These are phyloP conservation scores for Corythaeola cristata DNA, from an alignment of 2,113 vertebrate genomes.

Conservation along the genomic window DNA sequence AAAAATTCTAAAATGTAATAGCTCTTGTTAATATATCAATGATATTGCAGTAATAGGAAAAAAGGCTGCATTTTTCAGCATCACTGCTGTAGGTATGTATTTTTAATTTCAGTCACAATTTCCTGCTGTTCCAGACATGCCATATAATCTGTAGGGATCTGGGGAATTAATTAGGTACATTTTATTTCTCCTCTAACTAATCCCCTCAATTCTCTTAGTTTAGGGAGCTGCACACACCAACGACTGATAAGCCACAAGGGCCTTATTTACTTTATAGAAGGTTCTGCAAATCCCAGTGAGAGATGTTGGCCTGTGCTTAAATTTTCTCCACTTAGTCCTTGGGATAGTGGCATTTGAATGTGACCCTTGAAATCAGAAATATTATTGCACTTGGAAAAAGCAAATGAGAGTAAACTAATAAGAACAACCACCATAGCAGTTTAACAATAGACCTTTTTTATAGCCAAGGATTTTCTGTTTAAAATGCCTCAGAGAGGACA, in stretches of 20 bases:
- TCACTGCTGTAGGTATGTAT: background rate
- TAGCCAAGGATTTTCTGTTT: background rate
- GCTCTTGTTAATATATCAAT: background rate
- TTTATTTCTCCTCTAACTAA: conserved; percentile 65
- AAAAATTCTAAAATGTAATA: background rate
- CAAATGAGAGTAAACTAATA: background rate
- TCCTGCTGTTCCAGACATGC: conserved; percentile 48
- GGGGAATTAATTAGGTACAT: conserved; percentile 71
- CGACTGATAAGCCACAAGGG: conserved; percentile 53
- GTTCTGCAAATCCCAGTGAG: conserved; percentile 16
- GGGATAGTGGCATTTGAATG: conserved; percentile 11
- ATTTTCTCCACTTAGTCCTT: conserved; percentile 14
- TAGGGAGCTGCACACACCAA: conserved; percentile 49
- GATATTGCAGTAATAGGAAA: background rate
- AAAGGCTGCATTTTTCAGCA: background rate
- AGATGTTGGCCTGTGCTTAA: background rate
- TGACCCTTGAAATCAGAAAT: conserved; percentile 44
- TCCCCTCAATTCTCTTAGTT: conserved; percentile 53
- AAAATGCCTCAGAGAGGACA: background rate
- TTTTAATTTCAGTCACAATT: conserved; percentile 69
- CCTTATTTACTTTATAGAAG: conserved; percentile 57
- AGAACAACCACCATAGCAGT: background rate
- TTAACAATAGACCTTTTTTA: background rate
- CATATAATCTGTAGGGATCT: conserved; percentile 57
- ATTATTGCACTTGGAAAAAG: conserved; percentile 1